Evolutionary conservation across 2,888 invertebrate species (phyloP), one percentile per base, ranked within the genome.

Genomic region (Eupithecia inturbata): DNA sequence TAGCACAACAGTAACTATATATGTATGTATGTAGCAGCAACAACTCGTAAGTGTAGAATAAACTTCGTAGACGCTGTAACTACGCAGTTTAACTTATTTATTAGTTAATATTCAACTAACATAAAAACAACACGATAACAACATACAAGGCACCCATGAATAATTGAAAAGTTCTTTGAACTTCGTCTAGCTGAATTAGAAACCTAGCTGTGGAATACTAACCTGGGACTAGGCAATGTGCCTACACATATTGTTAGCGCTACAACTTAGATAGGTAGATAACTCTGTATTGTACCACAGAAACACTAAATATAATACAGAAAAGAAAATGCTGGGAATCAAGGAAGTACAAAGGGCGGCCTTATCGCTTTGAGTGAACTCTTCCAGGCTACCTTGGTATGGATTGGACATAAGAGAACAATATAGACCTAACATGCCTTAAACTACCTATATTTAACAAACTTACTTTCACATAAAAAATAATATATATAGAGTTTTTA

Each of bases 21-120:
- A n/a, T n/a, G n/a, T n/a, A n/a, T 14, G 26, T 60, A 22, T 31
- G 19, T n/a, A 62, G 28, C 16, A 62, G 31, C 26, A 31, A 62
- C 28, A 14, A 12, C 14, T n/a, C n/a, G 28, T 7, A 31, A 36
- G 39, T 39, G 19, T 19, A 31, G 57, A 12, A 26, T 14, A 14
- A 57, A 57, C 16, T 68, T 67, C 45, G 49, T 33, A 67, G 45
- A 28, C 45, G 67, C 31, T 53, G 28, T 19, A 68, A 22, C 22
- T 53, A 33, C 16, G 6, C 53, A 53, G 68, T 22, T n/a, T 67
- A 45, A 67, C n/a, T 26, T 16, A 16, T 12, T 26, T 16, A 16
- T 12, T 67, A 31, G 28, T 62, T 62, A 62, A 31, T 62, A 62
- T 62, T 62, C 62, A 62, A 62, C 28, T 62, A 28, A 67, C 67